Evolutionary conservation across 2,113 vertebrate species (phyloP).

Genomic region (Eleginops maclovinus): DNA sequence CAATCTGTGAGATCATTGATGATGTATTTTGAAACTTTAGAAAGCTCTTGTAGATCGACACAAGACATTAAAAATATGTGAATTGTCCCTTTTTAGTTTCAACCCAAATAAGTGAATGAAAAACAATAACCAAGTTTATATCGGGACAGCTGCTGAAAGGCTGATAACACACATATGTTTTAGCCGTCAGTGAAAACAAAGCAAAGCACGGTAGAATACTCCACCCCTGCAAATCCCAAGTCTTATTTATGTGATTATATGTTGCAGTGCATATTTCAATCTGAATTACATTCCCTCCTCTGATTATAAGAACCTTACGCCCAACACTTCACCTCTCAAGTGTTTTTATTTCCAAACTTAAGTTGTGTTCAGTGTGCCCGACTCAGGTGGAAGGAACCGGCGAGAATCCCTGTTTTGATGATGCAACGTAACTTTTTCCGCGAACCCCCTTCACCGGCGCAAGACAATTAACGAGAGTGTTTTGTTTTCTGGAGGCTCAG

Average conservation of each 20-base stretch:
- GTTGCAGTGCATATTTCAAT: conserved; percentile 11
- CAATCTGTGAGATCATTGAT: not conserved
- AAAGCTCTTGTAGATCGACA: not conserved
- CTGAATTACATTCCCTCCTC: conserved; percentile 3
- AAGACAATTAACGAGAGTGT: conserved; percentile 81
- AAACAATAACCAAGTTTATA: too few species aligned
- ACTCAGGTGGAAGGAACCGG: conserved; percentile 66
- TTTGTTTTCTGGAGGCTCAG: conserved; percentile 81
- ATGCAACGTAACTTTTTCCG: conserved; percentile 72
- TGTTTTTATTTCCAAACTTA: conserved; percentile 17
- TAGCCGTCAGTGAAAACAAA: not conserved
- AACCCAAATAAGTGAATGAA: too few species aligned
- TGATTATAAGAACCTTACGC: not conserved
- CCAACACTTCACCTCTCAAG: conserved; percentile 11
- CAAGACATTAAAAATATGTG: not conserved
- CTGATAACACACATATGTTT: too few species aligned
- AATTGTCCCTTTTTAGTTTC: not conserved
- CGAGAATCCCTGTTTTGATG: conserved; percentile 63
- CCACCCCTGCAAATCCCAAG: not conserved
- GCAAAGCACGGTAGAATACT: not conserved
- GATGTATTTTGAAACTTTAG: not conserved
- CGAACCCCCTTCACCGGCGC: conserved; percentile 57
- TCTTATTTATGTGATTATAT: not conserved
- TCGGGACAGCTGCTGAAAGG: too few species aligned
- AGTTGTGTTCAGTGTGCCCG: conserved; percentile 7